A percentile compares a stretch with the other conserved stretches of the same genome.
Conservation (phyloP, 2,797 vertebrate species). For the Sylvia borin region DNA sequence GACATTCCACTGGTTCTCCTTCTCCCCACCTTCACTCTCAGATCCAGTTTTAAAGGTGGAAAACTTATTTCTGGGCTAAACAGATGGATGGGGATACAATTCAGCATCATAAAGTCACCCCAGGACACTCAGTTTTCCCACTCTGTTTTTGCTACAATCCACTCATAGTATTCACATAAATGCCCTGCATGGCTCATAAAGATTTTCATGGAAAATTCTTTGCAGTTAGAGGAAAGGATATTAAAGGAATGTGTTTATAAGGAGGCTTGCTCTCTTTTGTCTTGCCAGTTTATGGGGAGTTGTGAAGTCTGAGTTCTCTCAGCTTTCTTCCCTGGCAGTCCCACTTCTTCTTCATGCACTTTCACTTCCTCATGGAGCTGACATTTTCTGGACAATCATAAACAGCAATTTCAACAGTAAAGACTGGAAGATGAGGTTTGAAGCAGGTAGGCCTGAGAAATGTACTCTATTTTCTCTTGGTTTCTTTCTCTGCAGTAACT, state of each 20-base stretch:
- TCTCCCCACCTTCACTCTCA: not conserved
- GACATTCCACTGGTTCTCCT: not conserved
- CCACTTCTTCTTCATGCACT: slow-evolving; percentile 96
- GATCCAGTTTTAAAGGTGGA: not conserved
- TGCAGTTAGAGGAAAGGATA: not conserved
- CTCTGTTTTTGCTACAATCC: not conserved
- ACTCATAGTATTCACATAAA: not conserved
- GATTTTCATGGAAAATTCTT: not conserved
- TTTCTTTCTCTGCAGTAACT: not conserved
- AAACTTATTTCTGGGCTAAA: not conserved
- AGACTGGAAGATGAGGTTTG: slow-evolving; percentile 98
- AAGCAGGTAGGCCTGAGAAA: slow-evolving; percentile 87
- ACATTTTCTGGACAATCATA: slow-evolving; percentile 98
- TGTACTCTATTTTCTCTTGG: not conserved
- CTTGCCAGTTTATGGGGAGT: slow-evolving; percentile 91
- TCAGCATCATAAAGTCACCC: not conserved
- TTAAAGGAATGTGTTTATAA: not conserved
- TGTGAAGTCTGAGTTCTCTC: slow-evolving; percentile 96
- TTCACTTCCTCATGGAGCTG: slow-evolving; percentile 92
- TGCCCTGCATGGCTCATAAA: not conserved
- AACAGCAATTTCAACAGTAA: slow-evolving; percentile 96
- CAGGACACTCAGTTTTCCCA: not conserved
- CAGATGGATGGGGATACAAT: not conserved
- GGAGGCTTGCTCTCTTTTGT: not conserved
- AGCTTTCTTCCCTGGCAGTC: slow-evolving; percentile 94